Base-by-base conservation (phyloP, 2,888 invertebrate genomes). In the Caenorhabditis macrosperma region DNA sequence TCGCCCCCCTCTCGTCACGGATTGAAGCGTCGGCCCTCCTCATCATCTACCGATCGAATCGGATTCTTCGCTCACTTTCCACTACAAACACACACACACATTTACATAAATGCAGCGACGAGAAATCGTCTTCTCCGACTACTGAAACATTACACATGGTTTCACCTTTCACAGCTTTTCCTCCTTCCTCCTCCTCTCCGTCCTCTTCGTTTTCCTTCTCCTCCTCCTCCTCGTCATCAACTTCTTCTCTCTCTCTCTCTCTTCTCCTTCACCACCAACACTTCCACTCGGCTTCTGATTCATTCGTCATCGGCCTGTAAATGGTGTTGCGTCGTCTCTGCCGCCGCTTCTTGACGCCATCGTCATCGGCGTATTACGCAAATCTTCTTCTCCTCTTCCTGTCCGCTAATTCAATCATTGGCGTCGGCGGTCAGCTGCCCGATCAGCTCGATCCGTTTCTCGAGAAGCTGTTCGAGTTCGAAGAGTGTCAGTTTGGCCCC, bases 361-460 rank as follows among this genome's bases (percentile, higher is more conserved):
- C 55, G 55, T 54, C 41, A 20, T 66, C 66, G 38, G 52, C 64
- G 26, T 35, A 64, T 72, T 64, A 64, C 72, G 72, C 55, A 57
- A 72, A 72, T 9, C 55, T 63, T 55, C 35, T 67, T 30, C 67
- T 76, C 17, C 54, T 76, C 48, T 48, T 68, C 28, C 54, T 76
- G 55, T 67, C 67, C 55, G 68, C 68, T 68, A 68, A 67, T 52
- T 46, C 76, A 33, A 68, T 78, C 59, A 60, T 44, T 24, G 78
- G 76, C 33, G 86, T 71, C 24, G 15, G 46, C 57, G 64, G 72
- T 72, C 72, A 86, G 38, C 79, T 89, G 44, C 89, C 89, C 26
- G 77, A 84, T 26, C 83, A 89, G 26, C 84, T 89, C 48, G 90
- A 89, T 68, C 78, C 85, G 7, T 90, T 89, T 68, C 83, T 90